Evolutionary conservation across 1,140 invertebrate species (phyloP).

Genomic region (Metopolophium dirhodum): DNA sequence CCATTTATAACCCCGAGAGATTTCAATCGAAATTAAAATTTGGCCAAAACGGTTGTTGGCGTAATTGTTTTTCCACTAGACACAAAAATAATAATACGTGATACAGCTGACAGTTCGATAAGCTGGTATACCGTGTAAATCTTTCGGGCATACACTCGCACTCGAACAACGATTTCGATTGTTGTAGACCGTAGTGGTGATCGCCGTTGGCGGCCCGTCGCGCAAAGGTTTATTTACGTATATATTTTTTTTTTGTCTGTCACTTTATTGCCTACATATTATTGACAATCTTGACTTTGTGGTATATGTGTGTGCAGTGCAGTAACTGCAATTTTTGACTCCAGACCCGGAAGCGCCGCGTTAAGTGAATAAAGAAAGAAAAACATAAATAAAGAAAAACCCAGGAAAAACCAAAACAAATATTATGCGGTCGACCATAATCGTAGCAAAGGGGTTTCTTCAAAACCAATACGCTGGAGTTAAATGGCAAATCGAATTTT

Average conservation of each 20-base stretch:
- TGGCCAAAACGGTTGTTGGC: neutral
- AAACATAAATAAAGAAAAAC: neutral
- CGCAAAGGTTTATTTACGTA: neutral
- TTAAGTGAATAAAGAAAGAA: constrained; percentile 35
- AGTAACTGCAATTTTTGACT: neutral
- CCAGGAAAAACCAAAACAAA: constrained; percentile 2
- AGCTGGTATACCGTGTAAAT: neutral
- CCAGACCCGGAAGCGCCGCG: neutral
- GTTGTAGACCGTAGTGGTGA: neutral
- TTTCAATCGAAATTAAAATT: constrained; percentile 10
- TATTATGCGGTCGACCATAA: neutral
- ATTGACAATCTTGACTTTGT: neutral
- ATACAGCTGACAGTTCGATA: neutral
- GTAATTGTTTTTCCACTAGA: neutral
- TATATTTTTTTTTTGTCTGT: neutral
- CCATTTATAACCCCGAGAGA: neutral
- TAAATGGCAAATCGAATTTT: constrained; percentile 21
- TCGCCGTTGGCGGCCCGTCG: neutral
- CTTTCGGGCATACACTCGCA: neutral
- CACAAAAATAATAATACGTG: neutral
- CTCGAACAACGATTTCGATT: neutral
- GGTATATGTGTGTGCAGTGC: neutral
- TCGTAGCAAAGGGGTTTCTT: neutral
- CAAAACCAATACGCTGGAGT: neutral
- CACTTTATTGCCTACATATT: neutral